Evolutionary conservation across 1,140 invertebrate species (phyloP).

Genomic region (Psix sp.): DNA sequence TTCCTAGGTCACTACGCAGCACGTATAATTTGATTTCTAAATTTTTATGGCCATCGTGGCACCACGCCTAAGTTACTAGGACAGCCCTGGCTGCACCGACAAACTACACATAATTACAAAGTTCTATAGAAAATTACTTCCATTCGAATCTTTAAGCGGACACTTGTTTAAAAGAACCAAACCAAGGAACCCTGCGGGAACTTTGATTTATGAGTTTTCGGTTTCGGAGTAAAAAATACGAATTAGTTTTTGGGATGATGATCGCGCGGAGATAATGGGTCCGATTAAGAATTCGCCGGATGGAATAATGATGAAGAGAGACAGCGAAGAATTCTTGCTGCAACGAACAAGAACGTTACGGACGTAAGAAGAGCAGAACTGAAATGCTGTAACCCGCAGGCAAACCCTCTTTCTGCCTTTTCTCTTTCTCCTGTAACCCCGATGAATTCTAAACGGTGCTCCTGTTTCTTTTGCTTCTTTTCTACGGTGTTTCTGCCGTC

Average conservation of each 20-base stretch:
- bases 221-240: constrained; percentile 76
- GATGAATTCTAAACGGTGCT: constrained; percentile 8
- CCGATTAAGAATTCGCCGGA: constrained; percentile 74
- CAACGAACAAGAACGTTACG: constrained; percentile 52
- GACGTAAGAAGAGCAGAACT: constrained; percentile 55
- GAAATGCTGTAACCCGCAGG: constrained; percentile 53
- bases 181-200: constrained; percentile 58
- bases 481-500: too few species aligned
- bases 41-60: constrained; percentile 68
- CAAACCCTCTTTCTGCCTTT: constrained; percentile 44
- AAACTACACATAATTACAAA: constrained; percentile 76
- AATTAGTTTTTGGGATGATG: constrained; percentile 77
- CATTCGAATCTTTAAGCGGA: constrained; percentile 75
- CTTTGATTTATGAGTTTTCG: constrained; percentile 77
- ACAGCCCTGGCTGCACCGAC: constrained; percentile 61
- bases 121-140: constrained; percentile 77
- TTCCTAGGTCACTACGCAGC: constrained; percentile 34
- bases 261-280: constrained; percentile 75
- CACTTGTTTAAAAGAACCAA: constrained; percentile 62
- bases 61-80: constrained; percentile 52
- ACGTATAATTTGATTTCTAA: constrained; percentile 69
- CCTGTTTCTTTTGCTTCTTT: constrained; percentile 30
- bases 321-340: constrained; percentile 36
- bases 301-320: constrained; percentile 54
- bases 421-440: constrained; percentile 47